Conservation (phyloP, 2,113 vertebrate genomes). For the Oreochromis niloticus region DNA sequence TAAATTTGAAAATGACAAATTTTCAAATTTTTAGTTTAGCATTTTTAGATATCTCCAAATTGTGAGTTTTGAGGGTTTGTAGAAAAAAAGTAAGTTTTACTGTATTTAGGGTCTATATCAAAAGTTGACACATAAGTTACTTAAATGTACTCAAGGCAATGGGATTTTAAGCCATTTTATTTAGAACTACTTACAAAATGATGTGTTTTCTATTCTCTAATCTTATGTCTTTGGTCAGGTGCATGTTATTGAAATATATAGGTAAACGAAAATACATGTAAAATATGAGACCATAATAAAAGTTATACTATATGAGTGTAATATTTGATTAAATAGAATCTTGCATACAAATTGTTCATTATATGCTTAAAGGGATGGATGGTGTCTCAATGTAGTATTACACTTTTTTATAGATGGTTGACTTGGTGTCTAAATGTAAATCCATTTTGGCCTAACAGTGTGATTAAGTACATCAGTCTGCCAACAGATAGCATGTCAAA, state of each 20-base stretch:
- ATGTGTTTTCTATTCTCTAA: background rate
- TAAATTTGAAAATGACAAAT: background rate
- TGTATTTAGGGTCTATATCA: background rate
- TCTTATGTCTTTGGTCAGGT: background rate
- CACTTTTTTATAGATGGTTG: background rate
- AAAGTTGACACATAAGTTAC: background rate
- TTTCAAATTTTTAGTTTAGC: background rate
- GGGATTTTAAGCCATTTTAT: background rate
- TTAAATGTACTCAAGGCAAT: background rate
- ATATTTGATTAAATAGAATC: background rate
- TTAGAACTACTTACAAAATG: background rate
- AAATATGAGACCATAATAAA: background rate
- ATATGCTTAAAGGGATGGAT: background rate
- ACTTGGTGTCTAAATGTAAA: background rate
- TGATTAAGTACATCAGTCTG: background rate
- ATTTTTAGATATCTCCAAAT: background rate
- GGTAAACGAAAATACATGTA: background rate
- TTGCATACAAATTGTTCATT: background rate
- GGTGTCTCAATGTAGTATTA: background rate
- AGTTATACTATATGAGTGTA: background rate
- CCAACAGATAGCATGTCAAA: background rate
- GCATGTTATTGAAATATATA: background rate
- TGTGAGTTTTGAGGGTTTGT: background rate
- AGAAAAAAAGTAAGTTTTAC: background rate
- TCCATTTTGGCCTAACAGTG: background rate